Evolutionary conservation across 2,113 vertebrate genomes (phyloP), one percentile per base, ranked within the genome.

Genomic region (Colius striatus): DNA sequence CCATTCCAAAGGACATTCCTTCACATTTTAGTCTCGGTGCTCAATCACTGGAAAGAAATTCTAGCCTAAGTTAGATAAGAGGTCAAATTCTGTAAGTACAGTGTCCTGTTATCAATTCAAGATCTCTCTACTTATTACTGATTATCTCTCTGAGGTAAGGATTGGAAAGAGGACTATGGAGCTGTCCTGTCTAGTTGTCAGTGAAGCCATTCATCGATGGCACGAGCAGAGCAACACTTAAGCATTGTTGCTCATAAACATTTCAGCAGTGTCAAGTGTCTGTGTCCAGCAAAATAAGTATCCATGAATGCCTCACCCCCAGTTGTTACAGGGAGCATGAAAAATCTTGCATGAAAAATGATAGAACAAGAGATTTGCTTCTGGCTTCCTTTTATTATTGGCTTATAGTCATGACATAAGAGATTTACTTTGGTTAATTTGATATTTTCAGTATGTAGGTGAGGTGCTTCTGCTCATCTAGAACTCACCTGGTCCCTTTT

Each of bases 191-290:
- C 23, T 30, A 2, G 47, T 51, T 72, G 27, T 13, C 36, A 43
- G 32, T 17, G 16, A 45, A 47, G 45, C 54, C 19, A 15, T 48
- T 63, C 14, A 32, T 78, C 67, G 32, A 13, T 65, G 11, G 32
- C 41, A 8, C 21, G 26, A 8, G 7, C 2, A 6, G 0, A 2
- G 41, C 41, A 18, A 1, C 20, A 45, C 4, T 9, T 48, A 4
- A n/a, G 57, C 29, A 0, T 6, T 63, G 62, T 57, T 55, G 65
- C 78, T 51, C 6, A 0, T 5, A 18, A 26, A 9, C 3, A n/a
- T 53, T 51, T 67, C 26, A 16, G 29, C 47, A 47, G 4, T 5
- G 22, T 29, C 47, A 29, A 4, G 38, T 60, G 53, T 19, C 73
- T 94, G 45, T 29, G 73, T 4, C 22, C 26, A 38, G 25, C 34